phyloP scores from a whole-genome alignment of 2,888 invertebrate species.

The Euzophera pinguis region DNA sequence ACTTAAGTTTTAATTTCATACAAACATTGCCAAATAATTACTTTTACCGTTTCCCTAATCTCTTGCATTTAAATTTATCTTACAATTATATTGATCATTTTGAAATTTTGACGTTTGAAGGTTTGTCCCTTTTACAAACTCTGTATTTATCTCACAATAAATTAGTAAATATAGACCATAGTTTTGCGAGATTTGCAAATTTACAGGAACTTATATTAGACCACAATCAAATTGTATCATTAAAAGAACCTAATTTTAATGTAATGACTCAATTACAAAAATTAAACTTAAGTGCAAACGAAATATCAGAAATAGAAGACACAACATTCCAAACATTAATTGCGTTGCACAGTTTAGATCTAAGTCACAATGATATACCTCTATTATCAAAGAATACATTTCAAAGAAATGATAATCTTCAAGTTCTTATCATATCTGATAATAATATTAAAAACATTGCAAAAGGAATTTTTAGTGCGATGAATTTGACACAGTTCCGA shows the following conservation, averaged over 20 bases:
- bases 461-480: constrained; percentile 12
- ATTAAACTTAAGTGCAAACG: constrained; percentile 19
- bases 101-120: constrained; percentile 21
- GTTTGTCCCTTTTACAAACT: constrained; percentile 17
- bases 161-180: constrained; percentile 15
- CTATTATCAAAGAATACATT: constrained; percentile 7
- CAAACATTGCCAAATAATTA: constrained; percentile 18
- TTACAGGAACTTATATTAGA: constrained; percentile 18
- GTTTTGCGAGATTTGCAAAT: constrained; percentile 18
- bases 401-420: constrained; percentile 8
- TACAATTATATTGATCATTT: constrained; percentile 20
- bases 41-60: constrained; percentile 15
- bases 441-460: constrained; percentile 14
- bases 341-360: constrained; percentile 8
- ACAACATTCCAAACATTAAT: constrained; percentile 16
- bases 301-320: constrained; percentile 16
- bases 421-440: constrained; percentile 8
- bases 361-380: constrained; percentile 16
- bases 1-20: constrained; percentile 21
- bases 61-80: constrained; percentile 21
- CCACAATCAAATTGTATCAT: constrained; percentile 14
- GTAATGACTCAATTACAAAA: constrained; percentile 17
- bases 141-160: constrained; percentile 19
- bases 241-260: constrained; percentile 18
- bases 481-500: constrained; percentile 11